Evolutionary conservation across 2,888 invertebrate genomes (phyloP).

Genomic region (Chydorus sphaericus): DNA sequence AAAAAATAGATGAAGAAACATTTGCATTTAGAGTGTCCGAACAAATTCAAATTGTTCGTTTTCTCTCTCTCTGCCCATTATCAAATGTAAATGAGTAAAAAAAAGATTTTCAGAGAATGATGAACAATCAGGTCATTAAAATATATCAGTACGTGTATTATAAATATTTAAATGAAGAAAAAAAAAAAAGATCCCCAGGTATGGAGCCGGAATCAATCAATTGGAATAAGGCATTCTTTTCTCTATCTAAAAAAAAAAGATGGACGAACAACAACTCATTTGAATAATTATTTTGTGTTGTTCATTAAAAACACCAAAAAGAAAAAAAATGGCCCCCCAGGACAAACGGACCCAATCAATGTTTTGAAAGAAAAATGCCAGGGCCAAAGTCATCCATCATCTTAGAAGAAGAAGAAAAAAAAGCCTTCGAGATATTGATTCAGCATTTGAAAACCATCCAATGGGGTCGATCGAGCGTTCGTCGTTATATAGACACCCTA

Average conservation of each 20-base stretch:
- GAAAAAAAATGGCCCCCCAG: no score
- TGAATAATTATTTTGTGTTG: no score
- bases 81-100: conserved; percentile 4
- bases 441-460: background rate
- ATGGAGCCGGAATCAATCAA: conserved; percentile 3
- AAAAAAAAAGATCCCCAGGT: background rate
- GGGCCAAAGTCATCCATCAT: no score
- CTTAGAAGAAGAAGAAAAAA: no score
- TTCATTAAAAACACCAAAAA: no score
- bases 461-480: background rate
- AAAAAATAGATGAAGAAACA: background rate
- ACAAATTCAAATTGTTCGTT: background rate
- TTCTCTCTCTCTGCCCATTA: conserved; percentile 1
- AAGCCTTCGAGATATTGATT: no score
- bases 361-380: no score
- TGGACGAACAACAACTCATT: no score
- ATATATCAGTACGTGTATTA: conserved; percentile 4
- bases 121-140: conserved; percentile 7
- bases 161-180: conserved; percentile 7
- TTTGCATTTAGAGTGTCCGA: background rate
- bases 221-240: no score
- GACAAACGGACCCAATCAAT: no score
- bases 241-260: no score
- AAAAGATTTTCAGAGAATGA: background rate
- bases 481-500: no score